phyloP scores from a whole-genome alignment of 2,797 vertebrate species.

The Malurus leucopterus region DNA sequence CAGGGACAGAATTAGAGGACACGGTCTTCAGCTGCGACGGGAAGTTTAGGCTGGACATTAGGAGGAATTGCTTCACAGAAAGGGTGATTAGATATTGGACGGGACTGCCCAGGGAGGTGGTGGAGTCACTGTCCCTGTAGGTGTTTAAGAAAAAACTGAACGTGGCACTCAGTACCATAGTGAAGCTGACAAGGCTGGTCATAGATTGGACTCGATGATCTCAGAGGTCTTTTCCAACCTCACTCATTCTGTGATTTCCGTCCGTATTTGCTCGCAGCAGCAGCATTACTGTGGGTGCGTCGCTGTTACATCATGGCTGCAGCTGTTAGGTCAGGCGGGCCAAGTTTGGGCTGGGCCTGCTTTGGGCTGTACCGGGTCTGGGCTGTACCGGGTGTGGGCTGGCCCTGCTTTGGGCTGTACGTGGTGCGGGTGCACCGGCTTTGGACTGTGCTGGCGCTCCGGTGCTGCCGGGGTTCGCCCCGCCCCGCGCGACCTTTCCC shows the following conservation, averaged over 20 bases:
- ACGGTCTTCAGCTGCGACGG: too few species aligned
- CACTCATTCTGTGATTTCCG: fast-evolving
- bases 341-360: not conserved
- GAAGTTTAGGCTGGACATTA: not conserved
- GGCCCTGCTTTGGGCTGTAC: too few species aligned
- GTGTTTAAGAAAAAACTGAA: not conserved
- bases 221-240: not conserved
- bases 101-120: not conserved
- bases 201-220: not conserved
- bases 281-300: fast-evolving
- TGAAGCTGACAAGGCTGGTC: not conserved
- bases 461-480: not conserved
- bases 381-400: too few species aligned
- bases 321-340: fast-evolving
- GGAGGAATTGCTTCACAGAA: not conserved
- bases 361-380: too few species aligned
- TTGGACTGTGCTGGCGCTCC: not conserved
- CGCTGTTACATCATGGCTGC: too few species aligned
- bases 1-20: not conserved
- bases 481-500: slow-evolving; percentile 23
- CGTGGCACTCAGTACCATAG: not conserved
- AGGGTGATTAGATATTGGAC: not conserved
- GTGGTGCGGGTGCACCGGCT: too few species aligned
- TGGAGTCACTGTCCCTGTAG: too few species aligned
- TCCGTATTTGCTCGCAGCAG: too few species aligned